Evolutionary conservation across 2,888 invertebrate genomes (phyloP).

Genomic region (Meta bourneti): DNA sequence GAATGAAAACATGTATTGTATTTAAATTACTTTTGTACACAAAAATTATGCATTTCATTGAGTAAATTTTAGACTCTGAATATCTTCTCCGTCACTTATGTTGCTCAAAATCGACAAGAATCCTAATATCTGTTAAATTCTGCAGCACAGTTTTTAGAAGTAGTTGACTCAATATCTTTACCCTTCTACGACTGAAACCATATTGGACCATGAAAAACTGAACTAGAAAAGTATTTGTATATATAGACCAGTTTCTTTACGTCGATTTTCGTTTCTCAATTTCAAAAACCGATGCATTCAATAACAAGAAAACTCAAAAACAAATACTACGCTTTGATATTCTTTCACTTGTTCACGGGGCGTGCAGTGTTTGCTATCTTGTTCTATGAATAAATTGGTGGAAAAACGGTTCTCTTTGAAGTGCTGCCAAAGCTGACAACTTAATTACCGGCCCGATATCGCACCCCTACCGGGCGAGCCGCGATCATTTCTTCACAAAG

Average conservation of each 20-base stretch:
- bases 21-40: too few species aligned
- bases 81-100: too few species aligned
- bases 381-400: slow-evolving; percentile 3
- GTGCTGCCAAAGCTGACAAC: slow-evolving; percentile 37
- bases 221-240: neutral
- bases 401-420: slow-evolving; percentile 4
- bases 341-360: neutral
- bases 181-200: too few species aligned
- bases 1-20: too few species aligned
- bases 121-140: too few species aligned
- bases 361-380: slow-evolving; percentile 9
- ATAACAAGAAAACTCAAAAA: neutral
- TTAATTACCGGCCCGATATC: slow-evolving; percentile 40
- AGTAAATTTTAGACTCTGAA: too few species aligned
- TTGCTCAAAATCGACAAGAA: too few species aligned
- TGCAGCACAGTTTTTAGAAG: too few species aligned
- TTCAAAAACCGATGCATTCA: neutral
- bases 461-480: slow-evolving; percentile 7
- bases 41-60: too few species aligned
- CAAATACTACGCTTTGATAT: neutral
- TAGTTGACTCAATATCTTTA: too few species aligned
- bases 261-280: neutral
- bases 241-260: neutral
- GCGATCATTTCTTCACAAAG: slow-evolving; percentile 15
- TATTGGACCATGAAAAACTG: too few species aligned